Evolutionary conservation across 2,888 invertebrate species (phyloP), one percentile per base, ranked within the genome.

Genomic region (Apocheima hispidaria): DNA sequence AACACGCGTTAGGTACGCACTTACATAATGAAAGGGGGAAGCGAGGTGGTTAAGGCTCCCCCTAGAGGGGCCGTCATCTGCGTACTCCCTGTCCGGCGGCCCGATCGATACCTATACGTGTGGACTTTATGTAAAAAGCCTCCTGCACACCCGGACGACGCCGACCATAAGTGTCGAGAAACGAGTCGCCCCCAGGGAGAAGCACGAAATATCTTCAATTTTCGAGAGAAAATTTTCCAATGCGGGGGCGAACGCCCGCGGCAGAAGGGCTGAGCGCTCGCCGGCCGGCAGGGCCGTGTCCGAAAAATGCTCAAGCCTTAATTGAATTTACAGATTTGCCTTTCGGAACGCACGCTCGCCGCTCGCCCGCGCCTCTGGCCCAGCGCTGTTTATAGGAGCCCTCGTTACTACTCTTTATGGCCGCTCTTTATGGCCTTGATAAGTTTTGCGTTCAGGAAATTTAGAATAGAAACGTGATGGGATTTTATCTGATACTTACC

Each of bases 51-150:
- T 70, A 72, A 78, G 73, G 78, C 75, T 73, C 75, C 75, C 63
- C 60, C 61, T 49, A 50, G 63, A 63, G 74, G 82, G 88, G 87
- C 85, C 91, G 91, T 91, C 91, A 92, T 92, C 92, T 92, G 92
- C 92, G 91, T 92, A 92, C 90, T 81, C 89, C 88, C 89, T 88
- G 92, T 87, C 90, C 91, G 82, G 90, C 90, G 86, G 85, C 89
- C 90, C 90, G 91, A 90, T 91, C 91, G 90, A 91, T 92, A 91
- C 89, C 89, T 90, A 90, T 91, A 92, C 91, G 90, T 90, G 90
- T 91, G 91, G 92, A 92, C 91, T 92, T 92, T 92, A 92, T 92
- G 92, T 92, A 92, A 92, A 92, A 92, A 92, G 90, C 90, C 89
- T 90, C 90, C 90, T 90, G 91, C 89, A 90, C 90, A 86, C 89